These are phyloP conservation scores for Stegodyphus mimosarum DNA, from an alignment of 1,140 invertebrate genomes.

Conservation along the genomic window DNA sequence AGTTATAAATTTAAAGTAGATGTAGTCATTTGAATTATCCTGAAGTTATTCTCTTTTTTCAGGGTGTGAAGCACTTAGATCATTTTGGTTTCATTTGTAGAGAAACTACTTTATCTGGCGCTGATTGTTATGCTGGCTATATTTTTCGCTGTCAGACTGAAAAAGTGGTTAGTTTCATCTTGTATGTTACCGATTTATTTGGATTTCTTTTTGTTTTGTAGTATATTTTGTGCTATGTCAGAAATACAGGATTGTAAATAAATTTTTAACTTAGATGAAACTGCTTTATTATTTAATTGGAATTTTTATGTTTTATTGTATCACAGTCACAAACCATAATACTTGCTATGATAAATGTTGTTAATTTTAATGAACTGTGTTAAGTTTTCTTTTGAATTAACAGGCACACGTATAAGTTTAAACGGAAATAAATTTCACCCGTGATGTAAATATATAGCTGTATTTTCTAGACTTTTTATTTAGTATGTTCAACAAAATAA, in stretches of 20 bases:
- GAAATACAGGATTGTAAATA: too few species aligned
- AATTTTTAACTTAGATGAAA: background rate
- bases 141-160: constrained; percentile 91
- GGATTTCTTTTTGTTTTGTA: background rate
- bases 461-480: too few species aligned
- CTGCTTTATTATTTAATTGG: background rate
- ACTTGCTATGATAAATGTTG: too few species aligned
- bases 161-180: constrained; percentile 62
- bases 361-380: too few species aligned
- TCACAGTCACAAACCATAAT: constrained; percentile 65
- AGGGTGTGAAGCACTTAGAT: constrained; percentile 82
- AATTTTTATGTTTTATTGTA: background rate
- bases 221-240: background rate
- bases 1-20: too few species aligned
- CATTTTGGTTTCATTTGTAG: constrained; percentile 83
- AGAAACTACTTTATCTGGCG: constrained; percentile 67
- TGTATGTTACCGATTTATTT: background rate
- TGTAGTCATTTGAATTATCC: too few species aligned
- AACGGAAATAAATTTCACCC: too few species aligned
- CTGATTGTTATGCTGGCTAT: constrained; percentile 80
- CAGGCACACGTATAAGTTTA: too few species aligned
- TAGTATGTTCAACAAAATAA: too few species aligned
- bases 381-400: too few species aligned
- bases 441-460: too few species aligned
- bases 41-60: constrained; percentile 60